These are phyloP conservation scores for Huso huso DNA, from an alignment of 2,797 vertebrate species.

Conservation along the genomic window DNA sequence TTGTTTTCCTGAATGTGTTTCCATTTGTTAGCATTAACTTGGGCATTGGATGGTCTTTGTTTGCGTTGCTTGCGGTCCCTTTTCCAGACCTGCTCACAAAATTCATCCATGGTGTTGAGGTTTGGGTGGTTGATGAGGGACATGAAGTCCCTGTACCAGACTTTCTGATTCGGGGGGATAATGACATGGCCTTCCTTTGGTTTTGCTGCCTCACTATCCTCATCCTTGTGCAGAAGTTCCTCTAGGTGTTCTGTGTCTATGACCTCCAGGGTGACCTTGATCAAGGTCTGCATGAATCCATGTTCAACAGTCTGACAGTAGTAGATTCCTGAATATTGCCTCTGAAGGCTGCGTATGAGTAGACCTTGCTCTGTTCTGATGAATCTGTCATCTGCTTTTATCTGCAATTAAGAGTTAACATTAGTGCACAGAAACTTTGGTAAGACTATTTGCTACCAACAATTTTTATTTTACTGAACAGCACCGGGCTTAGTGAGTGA, in stretches of 20 bases:
- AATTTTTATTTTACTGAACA: too few species aligned
- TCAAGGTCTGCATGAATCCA: conserved; percentile 88
- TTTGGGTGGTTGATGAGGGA: conserved; percentile 93
- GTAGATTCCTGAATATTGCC: conserved; percentile 81
- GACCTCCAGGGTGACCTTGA: conserved; percentile 85
- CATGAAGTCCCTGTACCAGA: conserved; percentile 98
- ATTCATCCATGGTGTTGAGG: conserved; percentile 91
- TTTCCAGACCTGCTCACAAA: conserved; percentile 98
- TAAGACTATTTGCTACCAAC: too few species aligned
- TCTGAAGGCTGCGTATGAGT: conserved; percentile 75
- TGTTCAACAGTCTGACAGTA: conserved; percentile 92
- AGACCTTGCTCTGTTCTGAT: conserved; percentile 87
- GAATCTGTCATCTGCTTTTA: conserved; percentile 74
- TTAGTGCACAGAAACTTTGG: background rate
- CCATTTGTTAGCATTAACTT: conserved; percentile 80
- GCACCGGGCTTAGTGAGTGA: too few species aligned
- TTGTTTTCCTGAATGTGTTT: conserved; percentile 95
- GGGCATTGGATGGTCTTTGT: conserved; percentile 70
- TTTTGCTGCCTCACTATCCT: conserved; percentile 52
- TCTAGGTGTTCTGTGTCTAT: conserved; percentile 86
- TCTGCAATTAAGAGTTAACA: conserved; percentile 44
- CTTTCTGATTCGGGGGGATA: conserved; percentile 75
- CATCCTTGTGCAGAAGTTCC: conserved; percentile 78
- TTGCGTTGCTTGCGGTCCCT: conserved; percentile 85
- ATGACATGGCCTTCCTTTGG: conserved; percentile 58